These are phyloP conservation scores for Micrastur ruficollis DNA, from an alignment of 2,797 vertebrate genomes.

Conservation along the genomic window DNA sequence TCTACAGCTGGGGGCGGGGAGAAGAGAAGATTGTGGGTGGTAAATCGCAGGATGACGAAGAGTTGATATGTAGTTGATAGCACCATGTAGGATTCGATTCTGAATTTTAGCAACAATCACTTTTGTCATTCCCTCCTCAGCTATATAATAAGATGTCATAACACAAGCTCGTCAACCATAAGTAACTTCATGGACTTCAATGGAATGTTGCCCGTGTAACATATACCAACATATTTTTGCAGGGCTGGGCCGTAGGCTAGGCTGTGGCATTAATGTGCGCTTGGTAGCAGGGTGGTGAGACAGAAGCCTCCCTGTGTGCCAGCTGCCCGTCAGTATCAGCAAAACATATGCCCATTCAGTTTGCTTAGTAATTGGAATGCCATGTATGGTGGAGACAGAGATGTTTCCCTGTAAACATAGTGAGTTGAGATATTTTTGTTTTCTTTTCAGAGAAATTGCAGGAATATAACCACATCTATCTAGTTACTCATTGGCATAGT, in stretches of 20 bases:
- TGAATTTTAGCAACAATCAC: not conserved
- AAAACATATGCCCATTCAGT: fast-evolving
- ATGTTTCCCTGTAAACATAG: not conserved
- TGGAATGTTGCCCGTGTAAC: not conserved
- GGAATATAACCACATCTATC: not conserved
- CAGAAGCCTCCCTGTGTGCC: not conserved
- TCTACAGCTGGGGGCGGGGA: not conserved
- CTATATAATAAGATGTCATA: not conserved
- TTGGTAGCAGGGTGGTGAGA: not conserved
- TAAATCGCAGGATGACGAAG: not conserved
- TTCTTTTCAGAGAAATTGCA: not conserved
- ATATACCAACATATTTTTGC: not conserved
- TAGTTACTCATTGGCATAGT: not conserved
- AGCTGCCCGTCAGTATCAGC: fast-evolving
- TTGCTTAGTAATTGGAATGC: not conserved
- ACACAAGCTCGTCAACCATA: not conserved
- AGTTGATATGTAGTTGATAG: not conserved
- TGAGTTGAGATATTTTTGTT: not conserved
- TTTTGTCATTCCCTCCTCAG: not conserved
- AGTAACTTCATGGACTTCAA: not conserved
- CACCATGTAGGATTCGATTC: not conserved
- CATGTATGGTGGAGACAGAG: not conserved
- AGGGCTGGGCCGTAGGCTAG: not conserved
- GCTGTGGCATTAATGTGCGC: not conserved
- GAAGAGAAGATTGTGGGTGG: not conserved